Evolutionary conservation across 2,797 vertebrate species (phyloP).

Genomic region (Erpetoichthys calabaricus): DNA sequence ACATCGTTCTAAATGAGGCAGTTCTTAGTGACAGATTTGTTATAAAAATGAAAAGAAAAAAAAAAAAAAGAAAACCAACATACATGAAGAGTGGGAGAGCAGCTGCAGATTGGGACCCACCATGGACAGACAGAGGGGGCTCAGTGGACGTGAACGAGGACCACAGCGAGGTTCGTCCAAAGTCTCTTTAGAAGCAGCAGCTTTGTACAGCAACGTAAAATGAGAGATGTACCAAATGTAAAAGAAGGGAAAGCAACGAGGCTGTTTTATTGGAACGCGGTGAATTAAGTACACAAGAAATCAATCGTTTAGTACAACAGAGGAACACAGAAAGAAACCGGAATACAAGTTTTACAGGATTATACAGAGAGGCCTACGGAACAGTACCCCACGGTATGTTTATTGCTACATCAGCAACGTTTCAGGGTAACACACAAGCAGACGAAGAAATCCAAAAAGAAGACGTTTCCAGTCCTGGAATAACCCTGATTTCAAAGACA

Average conservation of each 20-base stretch:
- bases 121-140: slow-evolving; percentile 1
- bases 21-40: slow-evolving; percentile 59
- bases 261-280: slow-evolving; percentile 32
- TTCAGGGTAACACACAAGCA: slow-evolving; percentile 74
- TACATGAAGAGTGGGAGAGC: slow-evolving; percentile 62
- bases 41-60: slow-evolving; percentile 24
- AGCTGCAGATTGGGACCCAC: slow-evolving; percentile 39
- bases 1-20: slow-evolving; percentile 59
- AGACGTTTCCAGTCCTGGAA: slow-evolving; percentile 51
- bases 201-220: slow-evolving; percentile 53
- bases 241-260: slow-evolving; percentile 34
- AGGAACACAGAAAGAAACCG: slow-evolving; percentile 55
- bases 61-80: slow-evolving; percentile 3
- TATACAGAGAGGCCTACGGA: slow-evolving; percentile 59
- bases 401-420: slow-evolving; percentile 71
- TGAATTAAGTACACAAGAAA: slow-evolving; percentile 32
- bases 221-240: slow-evolving; percentile 54
- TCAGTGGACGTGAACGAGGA: not conserved
- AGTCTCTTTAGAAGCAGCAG: slow-evolving; percentile 50
- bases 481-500: slow-evolving; percentile 55
- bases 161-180: not conserved
- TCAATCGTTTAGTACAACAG: slow-evolving; percentile 57
- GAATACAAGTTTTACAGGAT: slow-evolving; percentile 66
- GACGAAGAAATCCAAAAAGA: slow-evolving; percentile 64
- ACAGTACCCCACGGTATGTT: slow-evolving; percentile 75